Conservation (phyloP, 2,113 vertebrate genomes). For the Lonchura striata region DNA sequence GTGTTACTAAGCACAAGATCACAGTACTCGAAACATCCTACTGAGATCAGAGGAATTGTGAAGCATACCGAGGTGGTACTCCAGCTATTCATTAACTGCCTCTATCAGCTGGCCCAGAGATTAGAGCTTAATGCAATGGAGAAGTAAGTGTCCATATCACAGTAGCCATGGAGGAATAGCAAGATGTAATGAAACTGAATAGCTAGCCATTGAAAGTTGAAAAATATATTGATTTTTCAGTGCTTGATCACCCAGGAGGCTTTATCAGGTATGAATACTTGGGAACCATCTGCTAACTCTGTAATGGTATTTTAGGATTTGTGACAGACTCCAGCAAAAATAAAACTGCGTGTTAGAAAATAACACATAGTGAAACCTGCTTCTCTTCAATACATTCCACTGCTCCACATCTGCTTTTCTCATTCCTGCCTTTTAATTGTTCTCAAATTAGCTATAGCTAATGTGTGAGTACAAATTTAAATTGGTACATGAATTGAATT, state of each 20-base stretch:
- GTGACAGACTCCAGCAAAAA: conserved; percentile 63
- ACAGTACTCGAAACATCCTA: conserved; percentile 68
- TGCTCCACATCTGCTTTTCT: conserved; percentile 41
- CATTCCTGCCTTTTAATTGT: conserved; percentile 51
- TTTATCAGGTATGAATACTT: conserved; percentile 68
- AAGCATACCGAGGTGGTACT: conserved; percentile 49
- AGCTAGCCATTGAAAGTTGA: conserved; percentile 65
- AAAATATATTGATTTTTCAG: conserved; percentile 74
- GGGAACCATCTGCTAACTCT: conserved; percentile 40
- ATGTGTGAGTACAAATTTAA: conserved; percentile 46
- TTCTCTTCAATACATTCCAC: conserved; percentile 14
- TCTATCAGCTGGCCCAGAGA: conserved; percentile 53
- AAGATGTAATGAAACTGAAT: conserved; percentile 71
- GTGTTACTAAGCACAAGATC: conserved; percentile 70
- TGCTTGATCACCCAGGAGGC: conserved; percentile 68
- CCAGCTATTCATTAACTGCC: conserved; percentile 62
- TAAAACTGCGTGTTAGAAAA: conserved; percentile 61
- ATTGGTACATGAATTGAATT: neutral
- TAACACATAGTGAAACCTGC: conserved; percentile 40
- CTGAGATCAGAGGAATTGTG: conserved; percentile 68
- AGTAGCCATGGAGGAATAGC: conserved; percentile 65
- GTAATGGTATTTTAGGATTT: conserved; percentile 74
- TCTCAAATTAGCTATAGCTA: conserved; percentile 39
- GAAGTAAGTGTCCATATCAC: conserved; percentile 68
- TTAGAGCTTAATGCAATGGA: conserved; percentile 69